Percentiles rank a stretch among this genome's conserved stretches.
Conservation (phyloP, 2,113 vertebrate species). For the Microcebus tavaratra region DNA sequence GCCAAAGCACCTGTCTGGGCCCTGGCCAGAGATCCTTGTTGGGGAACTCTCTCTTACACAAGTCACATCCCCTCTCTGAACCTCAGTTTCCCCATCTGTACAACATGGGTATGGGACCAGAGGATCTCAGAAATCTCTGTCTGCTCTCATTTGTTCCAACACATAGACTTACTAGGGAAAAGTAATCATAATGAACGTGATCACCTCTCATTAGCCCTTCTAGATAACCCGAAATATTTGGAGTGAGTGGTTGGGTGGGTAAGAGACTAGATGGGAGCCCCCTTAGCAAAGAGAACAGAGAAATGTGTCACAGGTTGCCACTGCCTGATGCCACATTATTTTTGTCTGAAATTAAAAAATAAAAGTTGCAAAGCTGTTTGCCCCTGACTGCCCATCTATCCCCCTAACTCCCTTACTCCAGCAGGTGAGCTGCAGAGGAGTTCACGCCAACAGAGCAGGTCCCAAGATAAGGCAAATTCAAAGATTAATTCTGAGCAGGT, state of each 20-base stretch:
- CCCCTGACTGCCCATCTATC: background rate
- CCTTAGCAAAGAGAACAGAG: background rate
- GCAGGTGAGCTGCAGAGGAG: background rate
- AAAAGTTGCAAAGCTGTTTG: background rate
- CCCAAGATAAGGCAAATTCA: background rate
- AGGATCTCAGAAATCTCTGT: background rate
- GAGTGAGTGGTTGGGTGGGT: background rate
- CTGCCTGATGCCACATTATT: background rate
- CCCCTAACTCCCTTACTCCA: too few relatives aligned
- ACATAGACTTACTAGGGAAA: background rate
- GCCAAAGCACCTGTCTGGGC: background rate
- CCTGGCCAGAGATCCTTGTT: background rate
- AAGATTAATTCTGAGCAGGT: background rate
- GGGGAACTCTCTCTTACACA: background rate
- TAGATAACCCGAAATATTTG: background rate
- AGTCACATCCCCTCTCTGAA: background rate
- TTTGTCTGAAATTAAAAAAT: background rate
- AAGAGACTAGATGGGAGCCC: background rate
- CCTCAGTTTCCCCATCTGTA: background rate
- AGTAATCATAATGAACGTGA: background rate
- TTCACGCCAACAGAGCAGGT: background rate
- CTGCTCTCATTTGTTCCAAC: background rate
- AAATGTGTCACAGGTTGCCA: background rate
- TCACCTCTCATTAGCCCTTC: background rate
- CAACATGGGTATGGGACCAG: background rate